Percentiles rank a stretch among this genome's conserved stretches.
phyloP scores from a whole-genome alignment of 2,888 invertebrate species.

The Trissonchulus latispiculum region DNA sequence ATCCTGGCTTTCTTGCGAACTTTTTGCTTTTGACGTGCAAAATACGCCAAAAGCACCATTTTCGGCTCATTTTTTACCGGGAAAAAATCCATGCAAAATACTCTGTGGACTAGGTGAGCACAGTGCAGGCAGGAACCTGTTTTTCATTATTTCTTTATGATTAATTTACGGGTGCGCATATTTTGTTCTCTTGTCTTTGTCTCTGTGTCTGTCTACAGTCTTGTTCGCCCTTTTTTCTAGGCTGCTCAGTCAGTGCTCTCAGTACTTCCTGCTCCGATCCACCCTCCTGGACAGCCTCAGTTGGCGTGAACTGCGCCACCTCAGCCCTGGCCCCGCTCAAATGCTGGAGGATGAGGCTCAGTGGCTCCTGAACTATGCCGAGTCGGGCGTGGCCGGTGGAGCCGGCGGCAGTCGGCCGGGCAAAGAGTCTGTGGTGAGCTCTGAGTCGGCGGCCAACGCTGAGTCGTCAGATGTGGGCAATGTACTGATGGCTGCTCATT shows the following conservation, averaged over 20 bases:
- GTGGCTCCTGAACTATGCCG: conserved; percentile 48
- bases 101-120: too few species aligned
- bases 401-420: neutral
- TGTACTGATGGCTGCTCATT: conserved; percentile 12
- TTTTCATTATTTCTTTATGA: too few species aligned
- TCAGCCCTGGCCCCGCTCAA: conserved; percentile 31
- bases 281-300: conserved; percentile 43
- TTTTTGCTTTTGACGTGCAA: too few species aligned
- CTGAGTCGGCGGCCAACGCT: neutral
- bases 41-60: too few species aligned
- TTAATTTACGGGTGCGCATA: too few species aligned
- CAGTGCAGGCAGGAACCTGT: too few species aligned
- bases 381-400: neutral
- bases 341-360: conserved; percentile 49
- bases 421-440: neutral
- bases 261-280: conserved; percentile 50
- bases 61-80: too few species aligned
- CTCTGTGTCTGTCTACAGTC: too few species aligned
- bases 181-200: too few species aligned
- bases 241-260: conserved; percentile 47
- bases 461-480: neutral
- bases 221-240: neutral
- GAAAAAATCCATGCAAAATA: too few species aligned
- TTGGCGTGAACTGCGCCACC: conserved; percentile 33
- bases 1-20: too few species aligned